phyloP scores from a whole-genome alignment of 35 echinoderm and acorn worm genomes.

The Lytechinus variegatus region DNA sequence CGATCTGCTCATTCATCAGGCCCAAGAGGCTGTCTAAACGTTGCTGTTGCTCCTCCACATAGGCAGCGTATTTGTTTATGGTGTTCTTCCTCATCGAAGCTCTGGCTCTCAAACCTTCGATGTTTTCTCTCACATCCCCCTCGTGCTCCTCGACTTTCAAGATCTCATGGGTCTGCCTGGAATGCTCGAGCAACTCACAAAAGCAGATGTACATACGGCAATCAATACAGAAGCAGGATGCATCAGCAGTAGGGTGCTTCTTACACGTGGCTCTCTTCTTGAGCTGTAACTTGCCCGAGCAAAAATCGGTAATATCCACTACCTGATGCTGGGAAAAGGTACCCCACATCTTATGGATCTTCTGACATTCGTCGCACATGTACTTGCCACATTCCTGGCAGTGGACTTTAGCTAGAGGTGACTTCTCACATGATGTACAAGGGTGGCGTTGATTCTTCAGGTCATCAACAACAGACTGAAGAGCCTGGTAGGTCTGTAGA shows the following conservation, averaged over 20 bases:
- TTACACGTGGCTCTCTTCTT: neutral
- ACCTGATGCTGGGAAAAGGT: conserved; percentile 24
- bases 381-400: conserved; percentile 45
- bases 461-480: conserved; percentile 21
- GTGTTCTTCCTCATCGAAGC: neutral
- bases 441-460: neutral
- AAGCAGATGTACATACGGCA: conserved; percentile 30
- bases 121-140: neutral
- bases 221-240: neutral
- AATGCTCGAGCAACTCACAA: conserved; percentile 25
- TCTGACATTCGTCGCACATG: conserved; percentile 12
- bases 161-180: neutral
- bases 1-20: neutral
- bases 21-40: neutral
- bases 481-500: neutral
- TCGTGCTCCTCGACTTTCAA: neutral
- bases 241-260: conserved; percentile 17
- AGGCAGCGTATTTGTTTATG: conserved; percentile 25
- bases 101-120: neutral
- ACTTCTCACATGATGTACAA: neutral
- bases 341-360: neutral
- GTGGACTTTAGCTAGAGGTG: neutral
- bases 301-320: neutral
- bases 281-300: neutral
- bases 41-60: conserved; percentile 12